These are phyloP conservation scores for Danio aesculapii DNA, from an alignment of 2,797 vertebrate genomes.

Conservation along the genomic window DNA sequence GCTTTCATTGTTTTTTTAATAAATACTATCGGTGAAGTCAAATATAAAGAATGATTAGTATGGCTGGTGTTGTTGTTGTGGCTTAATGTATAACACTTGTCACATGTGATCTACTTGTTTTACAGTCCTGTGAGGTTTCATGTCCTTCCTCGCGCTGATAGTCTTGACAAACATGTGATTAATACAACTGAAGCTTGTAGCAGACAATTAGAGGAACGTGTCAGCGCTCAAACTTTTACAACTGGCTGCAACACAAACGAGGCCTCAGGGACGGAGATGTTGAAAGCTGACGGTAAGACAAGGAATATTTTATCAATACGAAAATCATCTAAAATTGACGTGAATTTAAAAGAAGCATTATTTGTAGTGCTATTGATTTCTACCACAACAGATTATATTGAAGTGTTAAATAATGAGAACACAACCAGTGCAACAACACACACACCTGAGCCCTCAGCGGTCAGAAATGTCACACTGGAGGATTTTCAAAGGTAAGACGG, in stretches of 20 bases:
- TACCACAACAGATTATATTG: conserved; percentile 77
- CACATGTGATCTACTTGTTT: neutral
- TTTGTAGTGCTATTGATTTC: conserved; percentile 7
- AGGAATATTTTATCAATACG: neutral
- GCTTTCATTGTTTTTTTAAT: no score
- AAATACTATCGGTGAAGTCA: no score
- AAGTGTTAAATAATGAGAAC: conserved; percentile 67
- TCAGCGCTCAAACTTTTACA: neutral
- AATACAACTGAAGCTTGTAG: neutral
- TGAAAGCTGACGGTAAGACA: neutral
- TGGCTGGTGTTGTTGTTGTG: no score
- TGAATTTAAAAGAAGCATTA: neutral
- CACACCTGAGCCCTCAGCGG: neutral
- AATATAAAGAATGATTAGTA: no score
- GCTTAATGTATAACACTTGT: no score
- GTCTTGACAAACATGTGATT: neutral
- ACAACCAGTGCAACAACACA: neutral
- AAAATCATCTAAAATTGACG: neutral
- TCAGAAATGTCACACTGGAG: neutral
- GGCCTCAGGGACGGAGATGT: neutral
- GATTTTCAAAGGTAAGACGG: conserved; percentile 5
- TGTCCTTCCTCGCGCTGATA: conserved; percentile 9
- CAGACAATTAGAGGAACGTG: neutral
- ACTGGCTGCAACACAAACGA: neutral
- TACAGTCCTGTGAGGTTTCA: conserved; percentile 61